Conservation (phyloP, 2,113 vertebrate genomes). For the Neopipo cinnamomea region DNA sequence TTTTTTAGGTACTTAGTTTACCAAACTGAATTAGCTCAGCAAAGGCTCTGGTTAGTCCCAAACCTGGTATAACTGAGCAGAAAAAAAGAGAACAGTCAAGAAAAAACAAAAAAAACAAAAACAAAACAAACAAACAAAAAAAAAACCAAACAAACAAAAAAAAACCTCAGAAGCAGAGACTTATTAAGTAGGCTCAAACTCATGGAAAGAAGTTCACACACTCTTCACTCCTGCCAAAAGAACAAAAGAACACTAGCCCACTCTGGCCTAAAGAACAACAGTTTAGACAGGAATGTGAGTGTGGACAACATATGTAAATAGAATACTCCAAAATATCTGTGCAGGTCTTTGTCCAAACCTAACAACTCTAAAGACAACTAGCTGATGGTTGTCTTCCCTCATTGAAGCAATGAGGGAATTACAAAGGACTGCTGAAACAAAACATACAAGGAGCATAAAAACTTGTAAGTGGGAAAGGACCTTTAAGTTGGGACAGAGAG, state of each 20-base stretch:
- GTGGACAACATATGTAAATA: accelerated
- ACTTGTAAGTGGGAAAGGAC: background rate
- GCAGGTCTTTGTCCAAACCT: background rate
- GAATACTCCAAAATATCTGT: background rate
- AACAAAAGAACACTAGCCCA: too few relatives aligned
- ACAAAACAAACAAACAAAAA: too few relatives aligned
- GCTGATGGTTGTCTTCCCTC: background rate
- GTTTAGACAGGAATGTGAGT: background rate
- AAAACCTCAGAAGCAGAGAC: background rate
- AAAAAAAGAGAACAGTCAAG: background rate
- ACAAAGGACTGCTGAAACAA: background rate
- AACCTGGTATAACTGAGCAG: background rate
- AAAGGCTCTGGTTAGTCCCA: background rate
- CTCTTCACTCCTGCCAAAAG: background rate
- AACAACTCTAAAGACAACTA: background rate
- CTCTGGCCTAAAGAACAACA: background rate
- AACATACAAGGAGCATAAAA: background rate
- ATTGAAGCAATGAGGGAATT: background rate
- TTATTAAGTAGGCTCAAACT: background rate
- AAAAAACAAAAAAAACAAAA: background rate
- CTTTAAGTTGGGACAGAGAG: background rate
- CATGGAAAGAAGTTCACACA: background rate
- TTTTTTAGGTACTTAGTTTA: background rate
- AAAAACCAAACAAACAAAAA: too few relatives aligned
- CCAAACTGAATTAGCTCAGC: background rate